Evolutionary conservation across 2,113 vertebrate species (phyloP).

Genomic region (Panthera tigris): DNA sequence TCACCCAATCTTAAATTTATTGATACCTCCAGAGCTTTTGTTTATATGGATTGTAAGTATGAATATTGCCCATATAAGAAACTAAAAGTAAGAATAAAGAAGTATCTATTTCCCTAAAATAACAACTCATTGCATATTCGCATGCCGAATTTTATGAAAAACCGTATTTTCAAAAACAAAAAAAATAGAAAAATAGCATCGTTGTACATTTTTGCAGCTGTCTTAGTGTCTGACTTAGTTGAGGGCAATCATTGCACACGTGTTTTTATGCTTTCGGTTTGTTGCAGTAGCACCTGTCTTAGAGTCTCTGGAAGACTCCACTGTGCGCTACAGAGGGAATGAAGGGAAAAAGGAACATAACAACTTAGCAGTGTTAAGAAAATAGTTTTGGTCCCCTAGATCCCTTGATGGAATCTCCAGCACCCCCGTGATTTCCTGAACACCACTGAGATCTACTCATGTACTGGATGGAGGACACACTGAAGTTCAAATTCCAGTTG

Average conservation of each 20-base stretch:
- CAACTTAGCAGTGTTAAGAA: neutral
- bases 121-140: neutral
- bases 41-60: neutral
- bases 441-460: neutral
- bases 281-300: neutral
- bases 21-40: neutral
- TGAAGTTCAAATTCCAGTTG: neutral
- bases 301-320: neutral
- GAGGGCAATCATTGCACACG: neutral
- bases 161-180: neutral
- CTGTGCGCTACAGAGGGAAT: neutral
- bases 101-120: neutral
- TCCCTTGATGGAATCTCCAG: neutral
- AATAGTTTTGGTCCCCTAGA: neutral
- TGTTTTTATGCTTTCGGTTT: neutral
- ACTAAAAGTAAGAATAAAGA: neutral
- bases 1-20: neutral
- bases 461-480: neutral
- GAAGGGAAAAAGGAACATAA: neutral
- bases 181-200: neutral
- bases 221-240: neutral
- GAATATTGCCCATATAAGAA: neutral
- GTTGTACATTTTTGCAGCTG: neutral
- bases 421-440: rapidly evolving
- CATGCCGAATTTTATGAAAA: neutral